Percentiles rank a stretch among this genome's conserved stretches.
Evolutionary conservation across 53 echinoderm and acorn worm species (phyloP).

Genomic region (Actinopyga echinites): DNA sequence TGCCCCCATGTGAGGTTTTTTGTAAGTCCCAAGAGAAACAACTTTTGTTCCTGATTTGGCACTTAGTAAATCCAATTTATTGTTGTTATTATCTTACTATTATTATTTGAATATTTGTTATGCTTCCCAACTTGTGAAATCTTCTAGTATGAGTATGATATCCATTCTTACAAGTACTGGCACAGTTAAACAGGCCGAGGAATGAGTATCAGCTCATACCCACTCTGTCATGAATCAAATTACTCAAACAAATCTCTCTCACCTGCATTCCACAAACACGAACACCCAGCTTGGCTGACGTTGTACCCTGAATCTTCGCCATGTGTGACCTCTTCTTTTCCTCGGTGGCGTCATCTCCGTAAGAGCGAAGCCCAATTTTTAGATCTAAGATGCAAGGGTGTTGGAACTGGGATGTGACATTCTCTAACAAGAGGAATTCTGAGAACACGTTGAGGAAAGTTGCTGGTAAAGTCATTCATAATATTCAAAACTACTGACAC

Average conservation of each 20-base stretch:
- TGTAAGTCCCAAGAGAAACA: too few species aligned
- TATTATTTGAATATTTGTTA: too few species aligned
- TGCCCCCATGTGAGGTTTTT: too few species aligned
- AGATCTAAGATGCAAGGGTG: conserved; percentile 83
- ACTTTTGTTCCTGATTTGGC: too few species aligned
- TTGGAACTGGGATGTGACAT: conserved; percentile 65
- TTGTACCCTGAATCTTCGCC: conserved; percentile 68
- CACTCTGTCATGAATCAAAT: not conserved
- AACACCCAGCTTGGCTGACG: conserved; percentile 74
- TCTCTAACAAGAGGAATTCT: conserved; percentile 93
- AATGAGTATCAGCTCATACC: too few species aligned
- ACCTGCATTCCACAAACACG: conserved; percentile 92
- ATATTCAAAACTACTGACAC: not conserved
- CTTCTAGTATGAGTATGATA: too few species aligned
- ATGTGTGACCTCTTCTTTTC: conserved; percentile 79
- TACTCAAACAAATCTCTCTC: not conserved
- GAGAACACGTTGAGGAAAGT: not conserved
- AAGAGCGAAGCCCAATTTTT: conserved; percentile 77
- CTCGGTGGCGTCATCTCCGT: conserved; percentile 68
- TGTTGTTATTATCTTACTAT: too few species aligned
- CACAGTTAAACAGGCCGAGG: too few species aligned
- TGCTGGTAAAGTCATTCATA: not conserved
- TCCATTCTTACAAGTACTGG: too few species aligned
- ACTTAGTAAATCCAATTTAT: too few species aligned
- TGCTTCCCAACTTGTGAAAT: too few species aligned